Conservation (phyloP, 2,113 vertebrate species). For the Hemicordylus capensis region DNA sequence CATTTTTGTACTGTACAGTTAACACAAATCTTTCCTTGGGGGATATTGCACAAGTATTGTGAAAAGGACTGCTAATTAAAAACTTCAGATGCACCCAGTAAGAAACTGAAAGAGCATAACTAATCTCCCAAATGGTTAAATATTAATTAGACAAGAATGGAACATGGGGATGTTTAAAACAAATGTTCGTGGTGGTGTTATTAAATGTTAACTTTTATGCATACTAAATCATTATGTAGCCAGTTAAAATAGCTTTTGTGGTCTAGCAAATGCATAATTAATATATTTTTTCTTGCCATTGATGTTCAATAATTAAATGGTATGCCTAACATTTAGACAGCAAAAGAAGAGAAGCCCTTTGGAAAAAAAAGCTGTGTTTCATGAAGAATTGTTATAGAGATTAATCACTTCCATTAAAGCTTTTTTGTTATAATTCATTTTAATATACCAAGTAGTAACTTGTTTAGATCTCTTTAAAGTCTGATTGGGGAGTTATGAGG, state of each 20-base stretch:
- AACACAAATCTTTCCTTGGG: background rate
- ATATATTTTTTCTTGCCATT: slow-evolving; percentile 55
- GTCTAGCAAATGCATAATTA: slow-evolving; percentile 63
- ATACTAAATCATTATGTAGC: slow-evolving; percentile 47
- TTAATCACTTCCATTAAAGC: slow-evolving; percentile 14
- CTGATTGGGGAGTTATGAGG: background rate
- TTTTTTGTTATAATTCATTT: slow-evolving; percentile 10
- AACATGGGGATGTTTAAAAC: slow-evolving; percentile 54
- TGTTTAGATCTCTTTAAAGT: slow-evolving; percentile 10
- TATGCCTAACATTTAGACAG: slow-evolving; percentile 55
- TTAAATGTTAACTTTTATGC: slow-evolving; percentile 47
- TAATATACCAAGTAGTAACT: background rate
- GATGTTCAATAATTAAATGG: slow-evolving; percentile 58
- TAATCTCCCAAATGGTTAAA: slow-evolving; percentile 43
- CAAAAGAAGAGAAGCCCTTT: slow-evolving; percentile 46
- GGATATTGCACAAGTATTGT: background rate
- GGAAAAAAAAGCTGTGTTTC: slow-evolving; percentile 37
- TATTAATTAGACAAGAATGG: slow-evolving; percentile 60
- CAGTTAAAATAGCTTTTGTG: slow-evolving; percentile 39
- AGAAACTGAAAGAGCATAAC: slow-evolving; percentile 39
- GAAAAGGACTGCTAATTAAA: slow-evolving; percentile 7
- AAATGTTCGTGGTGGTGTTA: slow-evolving; percentile 47
- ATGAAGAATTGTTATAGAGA: slow-evolving; percentile 1
- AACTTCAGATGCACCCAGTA: background rate
- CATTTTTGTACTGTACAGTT: background rate